Evolutionary conservation across 2,888 invertebrate species (phyloP).

Genomic region (Xiphydria camelus): DNA sequence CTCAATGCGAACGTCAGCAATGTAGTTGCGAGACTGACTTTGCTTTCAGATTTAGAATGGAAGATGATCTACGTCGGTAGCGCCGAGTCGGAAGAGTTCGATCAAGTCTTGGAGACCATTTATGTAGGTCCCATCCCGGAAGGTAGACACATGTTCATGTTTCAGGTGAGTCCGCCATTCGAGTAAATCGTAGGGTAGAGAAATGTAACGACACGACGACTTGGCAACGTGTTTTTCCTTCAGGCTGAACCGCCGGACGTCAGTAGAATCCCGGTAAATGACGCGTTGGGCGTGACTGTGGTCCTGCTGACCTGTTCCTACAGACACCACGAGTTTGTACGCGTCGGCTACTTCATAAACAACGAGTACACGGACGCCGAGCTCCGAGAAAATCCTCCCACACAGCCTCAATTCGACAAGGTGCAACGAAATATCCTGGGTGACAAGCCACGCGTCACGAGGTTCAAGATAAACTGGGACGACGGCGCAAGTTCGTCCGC

Average conservation of each 20-base stretch:
- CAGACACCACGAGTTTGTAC: slow-evolving; percentile 87
- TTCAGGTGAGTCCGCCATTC: slow-evolving; percentile 68
- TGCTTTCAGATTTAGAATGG: slow-evolving; percentile 90
- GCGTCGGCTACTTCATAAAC: slow-evolving; percentile 98
- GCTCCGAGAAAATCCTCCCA: slow-evolving; percentile 90
- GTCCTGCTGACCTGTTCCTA: slow-evolving; percentile 95
- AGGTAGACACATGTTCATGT: slow-evolving; percentile 93
- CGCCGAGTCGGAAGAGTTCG: slow-evolving; percentile 95
- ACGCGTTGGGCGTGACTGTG: slow-evolving; percentile 98
- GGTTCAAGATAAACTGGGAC: slow-evolving; percentile 98
- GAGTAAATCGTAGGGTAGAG: too few species aligned
- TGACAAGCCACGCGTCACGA: slow-evolving; percentile 84
- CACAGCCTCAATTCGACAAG: slow-evolving; percentile 91
- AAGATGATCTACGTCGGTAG: slow-evolving; percentile 99
- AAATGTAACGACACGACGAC: too few species aligned
- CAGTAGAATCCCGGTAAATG: slow-evolving; percentile 89
- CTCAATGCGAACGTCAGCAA: too few species aligned
- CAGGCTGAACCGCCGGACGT: slow-evolving; percentile 96
- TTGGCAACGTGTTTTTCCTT: slow-evolving; percentile 46
- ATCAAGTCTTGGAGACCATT: slow-evolving; percentile 95
- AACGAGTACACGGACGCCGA: slow-evolving; percentile 95
- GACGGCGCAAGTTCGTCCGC: slow-evolving; percentile 60
- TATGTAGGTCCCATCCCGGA: slow-evolving; percentile 98
- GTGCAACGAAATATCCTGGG: slow-evolving; percentile 65
- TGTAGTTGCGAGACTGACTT: too few species aligned